These are phyloP conservation scores for Conchocele bisecta DNA, from an alignment of 2,888 invertebrate species.

Conservation along the genomic window DNA sequence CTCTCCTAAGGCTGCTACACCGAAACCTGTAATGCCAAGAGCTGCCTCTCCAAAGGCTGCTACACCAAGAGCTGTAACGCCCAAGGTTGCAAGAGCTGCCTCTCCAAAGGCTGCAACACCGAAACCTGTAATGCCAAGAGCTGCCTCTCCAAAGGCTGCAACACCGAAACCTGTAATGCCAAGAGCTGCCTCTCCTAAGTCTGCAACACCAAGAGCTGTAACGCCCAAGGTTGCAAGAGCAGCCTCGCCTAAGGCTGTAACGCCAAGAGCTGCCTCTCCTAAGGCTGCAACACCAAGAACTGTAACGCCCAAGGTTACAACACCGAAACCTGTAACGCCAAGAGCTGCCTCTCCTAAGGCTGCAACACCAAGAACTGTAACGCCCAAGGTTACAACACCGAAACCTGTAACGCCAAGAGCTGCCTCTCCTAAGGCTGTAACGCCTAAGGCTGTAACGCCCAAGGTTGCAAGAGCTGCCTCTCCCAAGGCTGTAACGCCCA, in stretches of 20 bases:
- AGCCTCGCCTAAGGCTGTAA: background rate
- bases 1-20: conserved; percentile 11
- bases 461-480: conserved; percentile 20
- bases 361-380: conserved; percentile 47
- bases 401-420: conserved; percentile 40
- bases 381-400: conserved; percentile 36
- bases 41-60: conserved; percentile 21
- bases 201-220: conserved; percentile 18
- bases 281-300: conserved; percentile 28
- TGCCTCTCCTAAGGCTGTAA: conserved; percentile 25
- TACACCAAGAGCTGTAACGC: conserved; percentile 23
- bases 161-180: conserved; percentile 25
- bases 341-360: conserved; percentile 31
- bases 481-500: conserved; percentile 25
- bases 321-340: conserved; percentile 50
- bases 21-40: conserved; percentile 18
- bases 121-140: conserved; percentile 19
- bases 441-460: conserved; percentile 27
- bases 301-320: conserved; percentile 44
- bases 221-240: conserved; percentile 4
- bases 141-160: conserved; percentile 15
- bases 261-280: conserved; percentile 17
- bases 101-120: conserved; percentile 31
- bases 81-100: background rate
- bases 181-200: conserved; percentile 26